Evolutionary conservation across 2,113 vertebrate species (phyloP).

Genomic region (Misgurnus anguillicaudatus): DNA sequence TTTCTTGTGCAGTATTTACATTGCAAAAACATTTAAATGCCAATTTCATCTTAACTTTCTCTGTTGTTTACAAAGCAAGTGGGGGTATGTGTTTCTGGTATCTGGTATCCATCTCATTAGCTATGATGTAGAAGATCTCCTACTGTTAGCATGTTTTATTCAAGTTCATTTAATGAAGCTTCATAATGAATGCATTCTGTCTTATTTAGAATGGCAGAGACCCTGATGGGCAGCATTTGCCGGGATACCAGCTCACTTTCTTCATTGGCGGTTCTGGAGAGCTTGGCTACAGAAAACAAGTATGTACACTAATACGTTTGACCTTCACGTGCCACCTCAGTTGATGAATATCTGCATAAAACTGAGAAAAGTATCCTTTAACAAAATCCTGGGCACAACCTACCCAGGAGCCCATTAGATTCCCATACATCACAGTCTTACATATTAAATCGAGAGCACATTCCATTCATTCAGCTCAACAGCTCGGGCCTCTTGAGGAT

Average conservation of each 20-base stretch:
- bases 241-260: conserved; percentile 59
- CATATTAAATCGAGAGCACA: conserved; percentile 47
- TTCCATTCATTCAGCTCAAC: conserved; percentile 38
- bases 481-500: conserved; percentile 18
- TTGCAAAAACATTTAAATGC: background rate
- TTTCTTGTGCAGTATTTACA: background rate
- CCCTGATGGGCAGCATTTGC: conserved; percentile 73
- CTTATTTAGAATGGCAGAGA: conserved; percentile 78
- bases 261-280: conserved; percentile 75
- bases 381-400: conserved; percentile 14
- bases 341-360: conserved; percentile 28
- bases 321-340: conserved; percentile 3
- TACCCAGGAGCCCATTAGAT: conserved; percentile 24
- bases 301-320: conserved; percentile 61
- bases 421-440: conserved; percentile 42
- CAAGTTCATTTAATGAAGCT: conserved; percentile 13
- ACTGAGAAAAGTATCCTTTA: background rate
- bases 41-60: background rate
- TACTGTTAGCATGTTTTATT: conserved; percentile 31
- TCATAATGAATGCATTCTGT: conserved; percentile 10
- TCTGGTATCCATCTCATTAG: conserved; percentile 14
- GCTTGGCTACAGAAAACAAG: conserved; percentile 78
- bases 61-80: background rate
- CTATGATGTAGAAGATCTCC: conserved; percentile 9
- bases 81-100: background rate